These are phyloP conservation scores for Camelus bactrianus DNA, from an alignment of 2,113 vertebrate species.

Conservation along the genomic window DNA sequence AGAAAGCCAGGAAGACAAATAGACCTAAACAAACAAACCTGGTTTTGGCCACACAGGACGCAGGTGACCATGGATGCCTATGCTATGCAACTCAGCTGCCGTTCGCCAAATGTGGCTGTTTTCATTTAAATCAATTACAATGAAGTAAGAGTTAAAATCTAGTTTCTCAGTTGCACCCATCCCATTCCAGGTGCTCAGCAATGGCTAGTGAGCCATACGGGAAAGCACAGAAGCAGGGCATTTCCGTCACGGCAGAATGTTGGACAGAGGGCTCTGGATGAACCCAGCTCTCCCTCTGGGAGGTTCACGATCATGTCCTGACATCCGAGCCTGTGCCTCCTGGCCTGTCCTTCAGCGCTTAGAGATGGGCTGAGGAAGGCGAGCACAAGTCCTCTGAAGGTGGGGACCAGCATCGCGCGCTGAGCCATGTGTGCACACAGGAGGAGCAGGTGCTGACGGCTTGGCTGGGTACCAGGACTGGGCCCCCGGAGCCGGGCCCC, in stretches of 20 bases:
- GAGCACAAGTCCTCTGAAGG: no score
- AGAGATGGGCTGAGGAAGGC: neutral
- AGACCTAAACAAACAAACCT: neutral
- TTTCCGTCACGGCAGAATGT: neutral
- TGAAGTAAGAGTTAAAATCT: neutral
- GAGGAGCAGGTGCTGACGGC: neutral
- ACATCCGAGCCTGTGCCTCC: neutral
- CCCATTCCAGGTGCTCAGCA: neutral
- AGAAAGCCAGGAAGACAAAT: neutral
- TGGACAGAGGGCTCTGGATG: rapidly evolving
- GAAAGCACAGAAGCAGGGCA: neutral
- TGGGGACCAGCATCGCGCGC: neutral
- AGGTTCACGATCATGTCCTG: neutral
- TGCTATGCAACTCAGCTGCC: neutral
- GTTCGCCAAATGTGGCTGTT: neutral
- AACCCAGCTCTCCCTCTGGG: neutral
- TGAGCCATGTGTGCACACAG: neutral
- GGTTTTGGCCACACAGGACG: neutral
- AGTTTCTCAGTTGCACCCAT: neutral
- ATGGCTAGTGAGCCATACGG: neutral
- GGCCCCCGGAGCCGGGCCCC: neutral
- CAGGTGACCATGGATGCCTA: neutral
- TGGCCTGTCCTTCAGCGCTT: neutral
- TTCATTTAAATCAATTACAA: neutral
- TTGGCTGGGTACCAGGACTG: no score